Conservation (phyloP, 2,797 vertebrate species). For the Salarias fasciatus region DNA sequence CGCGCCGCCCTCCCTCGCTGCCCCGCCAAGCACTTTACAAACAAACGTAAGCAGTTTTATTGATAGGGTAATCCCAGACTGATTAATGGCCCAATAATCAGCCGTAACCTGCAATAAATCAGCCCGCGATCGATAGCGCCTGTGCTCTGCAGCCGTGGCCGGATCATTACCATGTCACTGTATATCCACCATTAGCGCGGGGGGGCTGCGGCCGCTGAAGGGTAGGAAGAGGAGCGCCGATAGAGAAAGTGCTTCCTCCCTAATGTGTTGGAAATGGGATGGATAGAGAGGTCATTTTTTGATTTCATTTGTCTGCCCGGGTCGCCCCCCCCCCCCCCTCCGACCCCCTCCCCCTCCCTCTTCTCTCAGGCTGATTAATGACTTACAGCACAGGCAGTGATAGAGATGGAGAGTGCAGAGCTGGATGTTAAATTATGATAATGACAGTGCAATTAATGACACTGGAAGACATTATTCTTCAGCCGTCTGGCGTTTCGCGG, state of each 20-base stretch:
- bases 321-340: too few relatives aligned
- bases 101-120: conserved; percentile 96
- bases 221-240: conserved; percentile 43
- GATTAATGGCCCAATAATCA: conserved; percentile 98
- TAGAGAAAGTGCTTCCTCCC: too few relatives aligned
- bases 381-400: conserved; percentile 53
- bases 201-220: conserved; percentile 43
- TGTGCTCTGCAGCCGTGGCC: conserved; percentile 88
- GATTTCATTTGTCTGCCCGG: conserved; percentile 51
- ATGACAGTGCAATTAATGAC: conserved; percentile 74
- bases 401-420: conserved; percentile 70
- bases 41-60: conserved; percentile 91
- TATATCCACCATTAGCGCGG: conserved; percentile 89
- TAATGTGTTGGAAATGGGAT: conserved; percentile 68
- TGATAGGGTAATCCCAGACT: conserved; percentile 93
- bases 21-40: conserved; percentile 80
- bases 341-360: too few relatives aligned
- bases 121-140: conserved; percentile 87
- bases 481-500: too few relatives aligned
- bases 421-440: conserved; percentile 71
- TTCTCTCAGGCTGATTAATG: conserved; percentile 54
- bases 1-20: conserved; percentile 31
- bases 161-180: conserved; percentile 94
- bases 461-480: conserved; percentile 14
- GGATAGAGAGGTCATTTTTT: conserved; percentile 75